phyloP scores from a whole-genome alignment of 1,140 invertebrate genomes.

The Brachionus plicatilis region DNA sequence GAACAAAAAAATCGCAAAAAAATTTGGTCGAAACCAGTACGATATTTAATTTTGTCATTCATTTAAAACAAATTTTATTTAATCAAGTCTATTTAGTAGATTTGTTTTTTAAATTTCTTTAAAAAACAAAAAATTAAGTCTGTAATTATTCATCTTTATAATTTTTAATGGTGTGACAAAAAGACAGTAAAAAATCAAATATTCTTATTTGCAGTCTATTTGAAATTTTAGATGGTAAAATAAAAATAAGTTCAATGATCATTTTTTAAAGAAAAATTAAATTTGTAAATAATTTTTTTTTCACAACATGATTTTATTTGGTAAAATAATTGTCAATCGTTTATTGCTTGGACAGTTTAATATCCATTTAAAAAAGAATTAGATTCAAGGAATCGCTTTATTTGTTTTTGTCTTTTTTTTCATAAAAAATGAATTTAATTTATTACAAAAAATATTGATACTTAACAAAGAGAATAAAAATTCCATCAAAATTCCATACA shows the following conservation, averaged over 20 bases:
- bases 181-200: no score
- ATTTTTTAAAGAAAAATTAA: not conserved
- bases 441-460: constrained; percentile 4
- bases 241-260: not conserved
- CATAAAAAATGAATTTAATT: constrained; percentile 28
- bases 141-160: no score
- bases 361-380: not conserved
- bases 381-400: constrained; percentile 1
- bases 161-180: no score
- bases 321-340: not conserved
- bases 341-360: not conserved
- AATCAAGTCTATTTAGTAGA: no score
- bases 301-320: not conserved
- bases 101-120: no score
- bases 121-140: no score
- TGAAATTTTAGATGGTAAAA: not conserved
- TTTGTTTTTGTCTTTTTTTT: constrained; percentile 3
- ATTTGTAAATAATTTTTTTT: not conserved
- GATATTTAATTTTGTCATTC: no score
- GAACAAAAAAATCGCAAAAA: no score
- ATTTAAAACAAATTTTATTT: no score
- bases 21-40: no score
- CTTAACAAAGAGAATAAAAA: constrained; percentile 29
- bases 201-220: no score
- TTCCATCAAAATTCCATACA: constrained; percentile 20